Percentiles rank a stretch among this genome's conserved stretches.
Conservation (phyloP, 2,113 vertebrate species). For the Xiphophorus couchianus region DNA sequence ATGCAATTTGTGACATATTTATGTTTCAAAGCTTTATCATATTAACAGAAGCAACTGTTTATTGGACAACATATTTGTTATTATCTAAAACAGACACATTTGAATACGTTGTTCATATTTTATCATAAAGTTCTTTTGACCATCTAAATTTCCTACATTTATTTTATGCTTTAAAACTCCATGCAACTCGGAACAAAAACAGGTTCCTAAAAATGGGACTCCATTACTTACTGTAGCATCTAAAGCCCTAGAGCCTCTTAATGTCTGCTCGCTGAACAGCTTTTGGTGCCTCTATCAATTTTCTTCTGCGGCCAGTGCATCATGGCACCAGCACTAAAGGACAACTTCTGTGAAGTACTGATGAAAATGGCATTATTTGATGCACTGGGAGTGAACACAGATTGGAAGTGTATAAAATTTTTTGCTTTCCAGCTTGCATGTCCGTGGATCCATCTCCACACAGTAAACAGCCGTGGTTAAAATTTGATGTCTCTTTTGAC, state of each 20-base stretch:
- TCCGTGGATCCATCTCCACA: background rate
- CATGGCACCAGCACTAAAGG: background rate
- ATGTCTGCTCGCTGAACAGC: background rate
- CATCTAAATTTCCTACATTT: no score
- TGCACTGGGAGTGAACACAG: background rate
- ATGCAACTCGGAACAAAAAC: background rate
- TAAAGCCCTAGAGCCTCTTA: background rate
- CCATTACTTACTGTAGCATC: background rate
- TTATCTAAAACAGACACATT: no score
- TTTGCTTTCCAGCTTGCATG: background rate
- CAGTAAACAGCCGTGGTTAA: background rate
- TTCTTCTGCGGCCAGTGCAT: background rate
- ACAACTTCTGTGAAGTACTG: background rate
- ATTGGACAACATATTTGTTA: no score
- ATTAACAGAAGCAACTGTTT: no score
- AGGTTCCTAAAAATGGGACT: background rate
- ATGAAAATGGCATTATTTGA: constrained; percentile 2
- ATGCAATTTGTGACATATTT: no score
- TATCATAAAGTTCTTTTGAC: no score
- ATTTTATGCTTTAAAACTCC: background rate
- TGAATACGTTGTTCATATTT: no score
- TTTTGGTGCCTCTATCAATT: background rate
- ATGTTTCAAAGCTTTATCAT: no score
- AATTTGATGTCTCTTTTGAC: background rate
- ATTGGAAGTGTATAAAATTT: background rate